Evolutionary conservation across 2,888 invertebrate species (phyloP), one percentile per base, ranked within the genome.

Genomic region (Amphipoea lucens): DNA sequence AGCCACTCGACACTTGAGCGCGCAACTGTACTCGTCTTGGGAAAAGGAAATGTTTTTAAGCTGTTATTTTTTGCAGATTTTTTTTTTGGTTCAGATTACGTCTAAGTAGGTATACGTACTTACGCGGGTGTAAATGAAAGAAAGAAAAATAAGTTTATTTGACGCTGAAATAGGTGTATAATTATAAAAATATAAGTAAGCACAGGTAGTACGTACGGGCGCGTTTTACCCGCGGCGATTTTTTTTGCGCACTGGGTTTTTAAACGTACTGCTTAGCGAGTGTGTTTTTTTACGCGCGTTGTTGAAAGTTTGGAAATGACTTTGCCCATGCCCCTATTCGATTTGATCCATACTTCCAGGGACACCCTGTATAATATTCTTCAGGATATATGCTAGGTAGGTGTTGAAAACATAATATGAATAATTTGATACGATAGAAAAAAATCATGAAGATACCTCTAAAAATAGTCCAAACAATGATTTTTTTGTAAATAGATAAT

Each of bases 1-100:
- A 91, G 93, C 94, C 94, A 90, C 94, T 94, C 86, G 87, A 92
- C 93, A 91, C 91, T 91, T 92, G 89, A 92, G 92, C 82, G 90
- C 88, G 88, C 90, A 87, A 92, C 90, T 91, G 91, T 92, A 92
- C 91, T 92, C 88, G 83, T 87, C 82, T 88, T 90, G 81, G 86
- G 72, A 89, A 85, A 85, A 81, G 82, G 76, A 88, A 84, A 85
- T 86, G 78, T 87, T 89, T 89, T 90, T 75, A 60, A 73, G 81
- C 66, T 70, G 79, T 69, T 74, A 78, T 78, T 85, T 88, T 78
- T 79, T 57, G 51, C 23, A 48, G 65, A 66, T 81, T 29, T 54
- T 54, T 67, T 54, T 45, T 17, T 40, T 40, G 0, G 0, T 9
- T 11, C 5, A 3, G 1, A n/a, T 54, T 23, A 36, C 48, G 4